phyloP scores from a whole-genome alignment of 2,113 vertebrate genomes.

The Gulo gulo region DNA sequence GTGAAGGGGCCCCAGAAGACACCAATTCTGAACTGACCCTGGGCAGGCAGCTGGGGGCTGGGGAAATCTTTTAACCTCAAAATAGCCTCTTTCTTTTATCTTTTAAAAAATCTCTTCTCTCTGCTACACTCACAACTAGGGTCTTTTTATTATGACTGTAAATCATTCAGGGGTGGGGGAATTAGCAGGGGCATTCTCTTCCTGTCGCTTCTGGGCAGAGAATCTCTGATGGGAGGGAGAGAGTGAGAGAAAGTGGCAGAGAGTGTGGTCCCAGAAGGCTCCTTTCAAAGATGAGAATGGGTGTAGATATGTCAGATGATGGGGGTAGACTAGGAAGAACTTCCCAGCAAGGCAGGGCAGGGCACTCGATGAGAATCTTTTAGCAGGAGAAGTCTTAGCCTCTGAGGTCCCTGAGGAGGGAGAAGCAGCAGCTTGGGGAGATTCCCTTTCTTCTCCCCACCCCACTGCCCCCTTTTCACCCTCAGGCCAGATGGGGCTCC shows the following conservation, averaged over 20 bases:
- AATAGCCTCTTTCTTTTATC: not conserved
- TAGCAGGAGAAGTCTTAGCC: not conserved
- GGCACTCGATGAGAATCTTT: not conserved
- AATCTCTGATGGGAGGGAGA: not conserved
- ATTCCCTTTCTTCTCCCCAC: not conserved
- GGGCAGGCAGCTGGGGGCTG: not conserved
- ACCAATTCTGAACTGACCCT: not conserved
- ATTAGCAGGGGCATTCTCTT: not conserved
- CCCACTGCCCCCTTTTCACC: not conserved
- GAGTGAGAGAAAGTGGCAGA: not conserved
- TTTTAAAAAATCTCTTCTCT: not conserved
- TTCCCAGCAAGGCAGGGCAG: not conserved
- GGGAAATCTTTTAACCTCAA: not conserved
- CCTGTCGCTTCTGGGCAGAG: not conserved
- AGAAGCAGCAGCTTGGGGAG: not conserved
- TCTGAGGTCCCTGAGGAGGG: not conserved
- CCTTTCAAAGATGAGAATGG: not conserved
- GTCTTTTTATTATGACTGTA: not conserved
- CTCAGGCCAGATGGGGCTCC: not conserved
- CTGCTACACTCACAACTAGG: not conserved
- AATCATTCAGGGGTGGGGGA: not conserved
- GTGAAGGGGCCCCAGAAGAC: fast-evolving
- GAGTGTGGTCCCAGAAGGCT: not conserved
- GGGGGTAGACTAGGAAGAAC: not conserved
- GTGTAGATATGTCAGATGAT: not conserved